Conservation (phyloP, 2,888 invertebrate genomes). For the Arge pagana region DNA sequence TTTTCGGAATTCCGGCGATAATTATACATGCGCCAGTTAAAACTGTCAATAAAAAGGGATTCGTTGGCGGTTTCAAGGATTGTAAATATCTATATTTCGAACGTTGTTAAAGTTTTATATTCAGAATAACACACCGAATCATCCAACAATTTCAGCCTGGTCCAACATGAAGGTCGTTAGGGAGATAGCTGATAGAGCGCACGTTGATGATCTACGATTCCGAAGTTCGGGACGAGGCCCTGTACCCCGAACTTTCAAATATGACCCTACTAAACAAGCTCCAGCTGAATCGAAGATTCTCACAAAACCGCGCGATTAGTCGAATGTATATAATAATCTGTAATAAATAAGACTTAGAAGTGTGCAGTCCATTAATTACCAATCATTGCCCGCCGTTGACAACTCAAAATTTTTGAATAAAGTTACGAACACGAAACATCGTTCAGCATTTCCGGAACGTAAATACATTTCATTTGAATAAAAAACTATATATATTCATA, state of each 20-base stretch:
- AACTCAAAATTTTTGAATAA: no score
- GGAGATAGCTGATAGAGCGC: conserved; percentile 76
- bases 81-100: conserved; percentile 61
- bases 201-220: conserved; percentile 79
- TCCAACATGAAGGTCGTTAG: conserved; percentile 78
- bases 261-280: conserved; percentile 73
- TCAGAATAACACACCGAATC: conserved; percentile 1
- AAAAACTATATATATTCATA: neutral
- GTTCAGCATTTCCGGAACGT: no score
- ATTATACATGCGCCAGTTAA: conserved; percentile 63
- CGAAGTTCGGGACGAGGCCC: conserved; percentile 85
- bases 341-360: conserved; percentile 10
- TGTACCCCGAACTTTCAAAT: conserved; percentile 83
- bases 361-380: neutral
- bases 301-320: conserved; percentile 60
- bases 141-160: conserved; percentile 67
- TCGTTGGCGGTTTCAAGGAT: conserved; percentile 78
- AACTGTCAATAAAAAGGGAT: conserved; percentile 73
- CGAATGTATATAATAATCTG: conserved; percentile 16
- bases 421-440: no score
- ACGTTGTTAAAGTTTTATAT: neutral
- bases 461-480: no score
- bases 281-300: conserved; percentile 56
- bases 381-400: neutral
- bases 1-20: conserved; percentile 75